A percentile compares a stretch with the other conserved stretches of the same genome.
These are phyloP conservation scores for Chloroceryle aenea DNA, from an alignment of 2,113 vertebrate species.

Conservation along the genomic window DNA sequence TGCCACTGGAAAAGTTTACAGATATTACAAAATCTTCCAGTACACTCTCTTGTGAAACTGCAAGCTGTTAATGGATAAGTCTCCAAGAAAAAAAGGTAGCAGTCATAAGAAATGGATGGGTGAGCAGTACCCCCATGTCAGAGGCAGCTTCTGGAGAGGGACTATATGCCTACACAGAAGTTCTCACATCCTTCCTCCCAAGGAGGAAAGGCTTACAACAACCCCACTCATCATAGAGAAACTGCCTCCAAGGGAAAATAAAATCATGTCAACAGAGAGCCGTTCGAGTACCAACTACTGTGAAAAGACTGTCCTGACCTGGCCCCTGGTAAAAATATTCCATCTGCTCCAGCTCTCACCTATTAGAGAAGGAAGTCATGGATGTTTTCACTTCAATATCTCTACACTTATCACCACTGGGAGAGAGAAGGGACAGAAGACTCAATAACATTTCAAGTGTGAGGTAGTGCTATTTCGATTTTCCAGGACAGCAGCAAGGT, in stretches of 20 bases:
- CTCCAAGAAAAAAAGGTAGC: neutral
- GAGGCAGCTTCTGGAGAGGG: neutral
- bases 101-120: neutral
- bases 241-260: conserved; percentile 21
- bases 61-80: accelerated
- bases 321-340: conserved; percentile 29
- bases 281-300: neutral
- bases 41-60: neutral
- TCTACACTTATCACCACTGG: neutral
- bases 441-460: conserved; percentile 1
- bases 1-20: neutral
- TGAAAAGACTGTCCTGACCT: neutral
- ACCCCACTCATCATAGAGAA: neutral
- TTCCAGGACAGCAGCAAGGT: conserved; percentile 25
- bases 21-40: neutral
- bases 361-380: neutral
- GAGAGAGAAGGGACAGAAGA: neutral
- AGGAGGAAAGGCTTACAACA: neutral
- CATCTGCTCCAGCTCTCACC: conserved; percentile 45
- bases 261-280: neutral
- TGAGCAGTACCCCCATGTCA: neutral
- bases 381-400: conserved; percentile 34
- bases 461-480: neutral
- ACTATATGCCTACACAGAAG: neutral
- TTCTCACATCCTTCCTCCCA: neutral